phyloP scores from a whole-genome alignment of 2,888 invertebrate species.

The Drosophila subsilvestris region DNA sequence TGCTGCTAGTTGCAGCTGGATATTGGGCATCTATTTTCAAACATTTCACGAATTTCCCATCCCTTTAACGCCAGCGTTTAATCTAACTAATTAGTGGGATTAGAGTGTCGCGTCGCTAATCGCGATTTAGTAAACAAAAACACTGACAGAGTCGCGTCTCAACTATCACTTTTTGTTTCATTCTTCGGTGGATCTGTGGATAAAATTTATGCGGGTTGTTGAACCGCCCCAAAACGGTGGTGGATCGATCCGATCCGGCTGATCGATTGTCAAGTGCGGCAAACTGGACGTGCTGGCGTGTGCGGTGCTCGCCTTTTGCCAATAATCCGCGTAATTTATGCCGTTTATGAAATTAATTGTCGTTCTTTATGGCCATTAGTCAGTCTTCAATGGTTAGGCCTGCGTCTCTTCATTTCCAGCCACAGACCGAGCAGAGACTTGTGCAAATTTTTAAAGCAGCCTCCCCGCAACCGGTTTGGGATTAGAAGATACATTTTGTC shows the following conservation, averaged over 20 bases:
- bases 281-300: constrained; percentile 46
- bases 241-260: constrained; percentile 12
- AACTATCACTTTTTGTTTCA: constrained; percentile 66
- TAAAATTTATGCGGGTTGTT: constrained; percentile 69
- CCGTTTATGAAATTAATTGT: constrained; percentile 59
- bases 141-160: constrained; percentile 20
- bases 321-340: constrained; percentile 52
- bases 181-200: constrained; percentile 23
- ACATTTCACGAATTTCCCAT: constrained; percentile 34
- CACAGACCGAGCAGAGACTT: constrained; percentile 4
- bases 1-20: constrained; percentile 1
- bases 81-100: constrained; percentile 60
- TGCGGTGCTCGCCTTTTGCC: constrained; percentile 61
- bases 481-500: not conserved
- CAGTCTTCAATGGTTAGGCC: constrained; percentile 25
- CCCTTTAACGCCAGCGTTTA: constrained; percentile 39
- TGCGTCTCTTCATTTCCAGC: constrained; percentile 3
- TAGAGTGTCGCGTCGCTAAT: constrained; percentile 18
- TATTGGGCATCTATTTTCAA: constrained; percentile 9
- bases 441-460: constrained; percentile 17
- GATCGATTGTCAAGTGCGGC: constrained; percentile 60
- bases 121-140: constrained; percentile 25
- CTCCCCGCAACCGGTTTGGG: constrained; percentile 27
- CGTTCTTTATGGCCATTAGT: constrained; percentile 22
- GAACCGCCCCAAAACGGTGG: constrained; percentile 55